A percentile compares a stretch with the other conserved stretches of the same genome.
Conservation (phyloP, 1,140 invertebrate species). For the Dolichoris vasculosae region DNA sequence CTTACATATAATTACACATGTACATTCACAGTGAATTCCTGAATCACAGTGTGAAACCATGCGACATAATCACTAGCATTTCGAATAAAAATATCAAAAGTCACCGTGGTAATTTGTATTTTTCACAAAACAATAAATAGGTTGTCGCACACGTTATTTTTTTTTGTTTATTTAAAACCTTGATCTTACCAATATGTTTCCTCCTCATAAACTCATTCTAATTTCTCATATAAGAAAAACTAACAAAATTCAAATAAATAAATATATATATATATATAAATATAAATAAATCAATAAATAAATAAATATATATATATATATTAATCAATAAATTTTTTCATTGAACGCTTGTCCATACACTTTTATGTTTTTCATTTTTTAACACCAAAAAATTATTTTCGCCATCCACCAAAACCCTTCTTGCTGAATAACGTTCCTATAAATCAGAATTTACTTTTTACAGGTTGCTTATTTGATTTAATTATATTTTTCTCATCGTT, state of each 20-base stretch:
- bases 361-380: constrained; percentile 35
- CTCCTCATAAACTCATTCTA: background rate
- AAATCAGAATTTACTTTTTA: constrained; percentile 29
- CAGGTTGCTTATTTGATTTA: constrained; percentile 3
- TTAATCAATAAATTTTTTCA: constrained; percentile 9
- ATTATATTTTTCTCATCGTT: background rate
- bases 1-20: constrained; percentile 21
- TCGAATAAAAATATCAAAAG: constrained; percentile 28
- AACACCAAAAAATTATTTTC: background rate
- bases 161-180: constrained; percentile 55
- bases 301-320: no score
- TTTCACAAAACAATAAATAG: constrained; percentile 62
- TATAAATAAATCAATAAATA: no score
- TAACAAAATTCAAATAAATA: background rate
- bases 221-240: background rate
- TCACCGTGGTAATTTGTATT: constrained; percentile 51
- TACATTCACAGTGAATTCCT: constrained; percentile 35
- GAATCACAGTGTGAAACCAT: constrained; percentile 16
- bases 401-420: constrained; percentile 48
- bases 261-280: no score
- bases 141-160: constrained; percentile 61
- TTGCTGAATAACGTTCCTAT: constrained; percentile 48
- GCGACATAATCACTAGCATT: constrained; percentile 22
- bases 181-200: constrained; percentile 25
- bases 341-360: constrained; percentile 17